These are phyloP conservation scores for Diarsia mendica DNA, from an alignment of 2,888 invertebrate species.

Conservation along the genomic window DNA sequence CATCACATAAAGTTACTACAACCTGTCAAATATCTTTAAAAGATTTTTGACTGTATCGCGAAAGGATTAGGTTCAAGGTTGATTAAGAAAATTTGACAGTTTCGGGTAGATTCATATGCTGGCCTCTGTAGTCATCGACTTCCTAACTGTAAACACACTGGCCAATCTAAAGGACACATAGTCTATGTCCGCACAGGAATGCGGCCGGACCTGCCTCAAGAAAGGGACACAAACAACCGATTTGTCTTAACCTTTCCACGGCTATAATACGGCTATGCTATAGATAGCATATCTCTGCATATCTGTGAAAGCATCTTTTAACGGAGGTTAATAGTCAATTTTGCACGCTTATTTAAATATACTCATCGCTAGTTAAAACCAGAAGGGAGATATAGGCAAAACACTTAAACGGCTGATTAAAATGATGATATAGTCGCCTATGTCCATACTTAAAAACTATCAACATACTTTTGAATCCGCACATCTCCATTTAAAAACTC, in stretches of 20 bases:
- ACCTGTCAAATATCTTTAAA: too few relatives aligned
- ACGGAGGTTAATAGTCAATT: neutral
- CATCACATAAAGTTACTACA: too few relatives aligned
- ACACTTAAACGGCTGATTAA: neutral
- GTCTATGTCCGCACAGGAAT: conserved; percentile 45
- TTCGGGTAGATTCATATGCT: too few relatives aligned
- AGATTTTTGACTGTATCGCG: too few relatives aligned
- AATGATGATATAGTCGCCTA: neutral
- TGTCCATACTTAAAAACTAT: too few relatives aligned
- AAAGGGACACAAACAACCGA: conserved; percentile 52
- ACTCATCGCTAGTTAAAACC: neutral
- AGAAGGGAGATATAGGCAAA: neutral
- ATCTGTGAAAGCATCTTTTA: neutral
- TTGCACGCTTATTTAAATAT: neutral
- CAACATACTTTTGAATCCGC: neutral
- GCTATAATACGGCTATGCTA: conserved; percentile 25
- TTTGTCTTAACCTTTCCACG: conserved; percentile 54
- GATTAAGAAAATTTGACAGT: too few relatives aligned
- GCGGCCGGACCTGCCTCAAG: conserved; percentile 55
- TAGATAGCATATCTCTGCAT: conserved; percentile 22
- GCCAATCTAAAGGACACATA: conserved; percentile 9
- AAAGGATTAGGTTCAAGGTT: too few relatives aligned
- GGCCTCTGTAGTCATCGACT: too few relatives aligned
- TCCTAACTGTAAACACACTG: neutral
- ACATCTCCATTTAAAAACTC: neutral